Evolutionary conservation across 2,797 vertebrate genomes (phyloP), one percentile per base, ranked within the genome.

Genomic region (Acestrorhynchus altus): DNA sequence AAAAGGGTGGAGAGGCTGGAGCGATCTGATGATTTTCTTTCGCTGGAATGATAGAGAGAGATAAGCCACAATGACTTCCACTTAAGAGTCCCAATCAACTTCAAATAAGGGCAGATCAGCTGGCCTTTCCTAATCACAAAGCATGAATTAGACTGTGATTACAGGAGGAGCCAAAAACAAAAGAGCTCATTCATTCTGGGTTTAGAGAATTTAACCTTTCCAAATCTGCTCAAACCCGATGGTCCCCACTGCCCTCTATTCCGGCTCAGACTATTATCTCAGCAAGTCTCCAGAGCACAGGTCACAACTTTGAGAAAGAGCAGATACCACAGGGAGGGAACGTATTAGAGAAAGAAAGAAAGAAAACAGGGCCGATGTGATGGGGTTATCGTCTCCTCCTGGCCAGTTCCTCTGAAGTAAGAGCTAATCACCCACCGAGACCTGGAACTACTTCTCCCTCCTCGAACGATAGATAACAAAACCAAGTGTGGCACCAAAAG

Each of bases 91-190:
- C 8, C 13, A 69, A 78, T 63, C 72, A 64, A 77, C 70, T 67
- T 74, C 16, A 77, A 77, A 78, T 63, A 75, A 72, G 24, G 47
- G 49, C 60, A 78, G 74, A 80, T 82, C 74, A 10, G 39, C 26
- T 46, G 57, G 40, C 54, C 47, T 69, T 67, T 67, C 39, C 47
- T 77, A 72, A 84, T 84, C 75, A 57, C 31, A 63, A 67, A 72
- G 63, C 13, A 47, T 10, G 28, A 72, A 56, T 74, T 66, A 76
- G 51, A 76, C 73, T 44, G n/a, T n/a, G 68, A 78, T 69, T 70
- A 40, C 72, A 57, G 15, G n/a, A 42, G 31, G 57, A 15, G 56
- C 18, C 24, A 18, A 75, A 83, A 78, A 83, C 71, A 83, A 75
- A 68, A 71, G 54, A 49, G 10, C 63, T 57, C 60, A 77, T 79